Evolutionary conservation across 2,888 invertebrate species (phyloP).

Genomic region (Papilio demoleus): DNA sequence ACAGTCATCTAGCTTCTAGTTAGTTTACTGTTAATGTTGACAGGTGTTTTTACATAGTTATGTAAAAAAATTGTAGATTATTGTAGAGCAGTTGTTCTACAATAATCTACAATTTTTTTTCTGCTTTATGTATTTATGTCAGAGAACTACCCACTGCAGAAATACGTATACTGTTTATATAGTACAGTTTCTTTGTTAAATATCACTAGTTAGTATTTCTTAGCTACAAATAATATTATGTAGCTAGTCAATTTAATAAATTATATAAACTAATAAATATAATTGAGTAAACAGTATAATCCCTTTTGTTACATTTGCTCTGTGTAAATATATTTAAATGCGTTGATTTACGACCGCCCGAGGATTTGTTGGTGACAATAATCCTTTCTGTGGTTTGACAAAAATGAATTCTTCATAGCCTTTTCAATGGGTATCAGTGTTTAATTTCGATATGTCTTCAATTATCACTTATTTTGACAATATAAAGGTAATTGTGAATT

Average conservation of each 20-base stretch:
- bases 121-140: no score
- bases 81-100: no score
- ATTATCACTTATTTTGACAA: background rate
- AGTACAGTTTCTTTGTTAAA: no score
- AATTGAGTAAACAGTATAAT: background rate
- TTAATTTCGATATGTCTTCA: background rate
- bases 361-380: slow-evolving; percentile 4
- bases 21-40: no score
- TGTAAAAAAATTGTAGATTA: no score
- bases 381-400: slow-evolving; percentile 6
- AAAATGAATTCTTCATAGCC: slow-evolving; percentile 9
- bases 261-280: background rate
- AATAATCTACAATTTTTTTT: background rate
- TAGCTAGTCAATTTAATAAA: background rate
- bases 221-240: background rate
- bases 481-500: no score
- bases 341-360: background rate
- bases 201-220: no score
- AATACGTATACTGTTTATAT: no score
- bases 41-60: no score
- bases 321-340: slow-evolving; percentile 12
- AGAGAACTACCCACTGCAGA: no score
- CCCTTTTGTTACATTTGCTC: background rate
- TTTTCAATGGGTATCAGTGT: background rate
- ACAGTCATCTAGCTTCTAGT: background rate